phyloP scores from a whole-genome alignment of 2,113 vertebrate genomes.

The Hemicordylus capensis region DNA sequence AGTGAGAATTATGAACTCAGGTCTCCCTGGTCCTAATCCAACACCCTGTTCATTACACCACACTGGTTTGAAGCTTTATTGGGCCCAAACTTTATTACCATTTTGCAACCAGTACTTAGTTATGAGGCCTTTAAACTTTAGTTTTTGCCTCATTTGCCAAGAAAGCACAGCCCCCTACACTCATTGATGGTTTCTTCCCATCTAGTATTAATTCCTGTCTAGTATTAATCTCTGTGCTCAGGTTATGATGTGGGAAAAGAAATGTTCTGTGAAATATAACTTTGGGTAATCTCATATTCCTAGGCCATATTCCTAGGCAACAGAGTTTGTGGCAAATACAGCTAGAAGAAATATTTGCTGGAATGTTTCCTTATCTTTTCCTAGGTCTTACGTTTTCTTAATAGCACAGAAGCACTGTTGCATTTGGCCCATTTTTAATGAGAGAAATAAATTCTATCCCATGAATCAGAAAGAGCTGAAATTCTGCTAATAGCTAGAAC shows the following conservation, averaged over 20 bases:
- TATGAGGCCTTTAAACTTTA: background rate
- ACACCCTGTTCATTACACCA: no score
- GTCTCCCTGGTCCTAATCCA: no score
- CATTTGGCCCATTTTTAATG: slow-evolving; percentile 36
- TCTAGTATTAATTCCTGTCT: background rate
- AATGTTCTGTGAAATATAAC: background rate
- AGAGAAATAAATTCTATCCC: background rate
- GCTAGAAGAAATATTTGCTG: slow-evolving; percentile 13
- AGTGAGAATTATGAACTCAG: no score
- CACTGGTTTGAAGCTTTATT: no score
- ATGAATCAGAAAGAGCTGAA: slow-evolving; percentile 46
- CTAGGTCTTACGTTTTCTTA: slow-evolving; percentile 7
- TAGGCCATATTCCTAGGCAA: background rate
- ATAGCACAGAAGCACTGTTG: slow-evolving; percentile 2
- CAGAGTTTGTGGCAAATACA: background rate
- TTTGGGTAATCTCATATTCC: background rate
- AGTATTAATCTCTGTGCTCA: slow-evolving; percentile 14
- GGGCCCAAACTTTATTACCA: background rate
- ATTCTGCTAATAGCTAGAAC: slow-evolving; percentile 21
- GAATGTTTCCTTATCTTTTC: slow-evolving; percentile 27
- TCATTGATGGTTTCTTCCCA: background rate
- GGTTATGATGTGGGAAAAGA: slow-evolving; percentile 11
- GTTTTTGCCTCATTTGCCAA: background rate
- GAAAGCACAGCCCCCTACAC: background rate
- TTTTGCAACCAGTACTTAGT: background rate